Percentiles rank a stretch among this genome's conserved stretches.
These are phyloP conservation scores for Anodontia alba DNA, from an alignment of 2,888 invertebrate genomes.

Conservation along the genomic window DNA sequence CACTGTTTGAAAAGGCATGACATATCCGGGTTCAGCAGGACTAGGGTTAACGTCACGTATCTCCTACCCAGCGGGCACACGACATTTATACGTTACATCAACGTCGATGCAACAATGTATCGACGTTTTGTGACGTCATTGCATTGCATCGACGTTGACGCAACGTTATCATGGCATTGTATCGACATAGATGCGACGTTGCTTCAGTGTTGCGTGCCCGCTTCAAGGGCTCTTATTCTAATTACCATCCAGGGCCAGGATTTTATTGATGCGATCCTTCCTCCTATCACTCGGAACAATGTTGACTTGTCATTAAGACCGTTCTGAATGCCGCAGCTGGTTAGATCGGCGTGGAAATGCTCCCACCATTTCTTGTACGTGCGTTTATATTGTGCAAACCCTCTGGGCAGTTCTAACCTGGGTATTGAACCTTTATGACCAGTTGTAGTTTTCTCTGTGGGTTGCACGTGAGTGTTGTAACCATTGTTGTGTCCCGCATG, in stretches of 20 bases:
- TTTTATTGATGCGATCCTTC: slow-evolving; percentile 16
- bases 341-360: not conserved
- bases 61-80: too few relatives aligned
- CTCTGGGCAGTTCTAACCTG: not conserved
- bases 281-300: slow-evolving; percentile 26
- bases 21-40: too few relatives aligned
- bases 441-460: not conserved
- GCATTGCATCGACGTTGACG: too few relatives aligned
- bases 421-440: not conserved
- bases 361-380: slow-evolving; percentile 26
- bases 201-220: too few relatives aligned
- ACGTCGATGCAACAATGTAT: too few relatives aligned
- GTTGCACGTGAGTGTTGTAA: not conserved
- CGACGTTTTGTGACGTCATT: too few relatives aligned
- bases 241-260: slow-evolving; percentile 42
- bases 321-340: slow-evolving; percentile 13
- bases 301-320: not conserved
- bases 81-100: too few relatives aligned
- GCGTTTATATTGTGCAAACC: not conserved
- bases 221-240: too few relatives aligned
- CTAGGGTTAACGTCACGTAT: too few relatives aligned
- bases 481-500: not conserved
- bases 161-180: too few relatives aligned
- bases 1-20: too few relatives aligned
- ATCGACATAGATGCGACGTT: too few relatives aligned